These are phyloP conservation scores for Semnornis frantzii DNA, from an alignment of 2,113 vertebrate genomes.

Conservation along the genomic window DNA sequence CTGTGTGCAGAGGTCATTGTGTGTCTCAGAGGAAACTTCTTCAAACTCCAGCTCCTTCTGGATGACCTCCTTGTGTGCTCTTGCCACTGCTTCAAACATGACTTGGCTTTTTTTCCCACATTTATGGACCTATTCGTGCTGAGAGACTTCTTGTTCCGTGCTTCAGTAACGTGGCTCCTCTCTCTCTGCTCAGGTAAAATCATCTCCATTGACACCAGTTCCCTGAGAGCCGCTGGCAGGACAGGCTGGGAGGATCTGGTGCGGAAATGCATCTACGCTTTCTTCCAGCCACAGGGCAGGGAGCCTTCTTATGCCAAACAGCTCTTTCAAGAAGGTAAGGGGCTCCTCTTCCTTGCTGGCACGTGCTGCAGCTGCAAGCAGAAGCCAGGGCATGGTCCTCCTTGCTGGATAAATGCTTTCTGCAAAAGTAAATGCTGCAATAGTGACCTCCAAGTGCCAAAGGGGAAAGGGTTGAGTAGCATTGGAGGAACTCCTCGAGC, in stretches of 20 bases:
- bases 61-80: background rate
- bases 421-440: background rate
- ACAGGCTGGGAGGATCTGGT: slow-evolving; percentile 97
- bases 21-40: background rate
- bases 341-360: background rate
- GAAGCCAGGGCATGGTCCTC: background rate
- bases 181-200: slow-evolving; percentile 87
- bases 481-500: background rate
- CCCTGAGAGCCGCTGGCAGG: slow-evolving; percentile 89
- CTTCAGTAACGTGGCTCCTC: background rate
- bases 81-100: background rate
- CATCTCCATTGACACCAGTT: slow-evolving; percentile 97
- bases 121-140: background rate
- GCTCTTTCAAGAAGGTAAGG: slow-evolving; percentile 93
- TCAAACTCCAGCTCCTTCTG: background rate
- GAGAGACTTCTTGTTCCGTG: background rate
- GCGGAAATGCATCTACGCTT: slow-evolving; percentile 96
- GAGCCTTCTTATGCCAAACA: slow-evolving; percentile 94
- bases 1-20: accelerated
- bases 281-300: slow-evolving; percentile 95
- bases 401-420: slow-evolving; percentile 49
- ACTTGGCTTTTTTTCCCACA: background rate
- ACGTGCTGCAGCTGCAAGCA: background rate
- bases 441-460: background rate
- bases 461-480: background rate